Conservation (phyloP, 37 sponge, comb jelly and placozoan species). For the Aplysina aerophoba region DNA sequence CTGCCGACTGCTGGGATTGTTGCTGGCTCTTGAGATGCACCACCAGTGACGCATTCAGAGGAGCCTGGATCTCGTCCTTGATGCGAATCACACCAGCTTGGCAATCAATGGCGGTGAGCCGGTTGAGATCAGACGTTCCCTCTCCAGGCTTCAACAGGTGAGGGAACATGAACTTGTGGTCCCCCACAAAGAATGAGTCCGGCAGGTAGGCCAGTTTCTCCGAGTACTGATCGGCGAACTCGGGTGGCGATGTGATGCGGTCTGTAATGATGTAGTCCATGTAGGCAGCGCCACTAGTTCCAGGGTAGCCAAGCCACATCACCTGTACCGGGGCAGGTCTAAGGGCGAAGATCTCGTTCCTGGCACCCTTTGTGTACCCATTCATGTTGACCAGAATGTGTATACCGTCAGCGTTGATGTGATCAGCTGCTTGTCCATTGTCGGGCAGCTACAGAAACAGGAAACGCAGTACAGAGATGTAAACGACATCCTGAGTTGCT, state of each 20-base stretch:
- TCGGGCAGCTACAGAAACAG: slow-evolving; percentile 64
- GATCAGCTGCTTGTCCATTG: slow-evolving; percentile 94
- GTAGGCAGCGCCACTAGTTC: slow-evolving; percentile 94
- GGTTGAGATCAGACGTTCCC: slow-evolving; percentile 67
- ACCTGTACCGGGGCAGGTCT: slow-evolving; percentile 97
- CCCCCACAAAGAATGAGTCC: slow-evolving; percentile 96
- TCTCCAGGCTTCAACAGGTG: slow-evolving; percentile 84
- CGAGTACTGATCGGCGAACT: slow-evolving; percentile 89
- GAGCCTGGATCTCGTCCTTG: slow-evolving; percentile 65
- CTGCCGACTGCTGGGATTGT: slow-evolving; percentile 13
- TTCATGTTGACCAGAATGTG: slow-evolving; percentile 98
- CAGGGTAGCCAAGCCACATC: slow-evolving; percentile 99
- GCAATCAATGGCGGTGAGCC: slow-evolving; percentile 69
- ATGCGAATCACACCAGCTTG: slow-evolving; percentile 81
- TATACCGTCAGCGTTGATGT: slow-evolving; percentile 91
- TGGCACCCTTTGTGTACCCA: slow-evolving; percentile 99
- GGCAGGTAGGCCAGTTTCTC: slow-evolving; percentile 99
- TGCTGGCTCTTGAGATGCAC: slow-evolving; percentile 16
- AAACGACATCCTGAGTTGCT: no score
- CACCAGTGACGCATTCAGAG: slow-evolving; percentile 50
- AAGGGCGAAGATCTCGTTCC: slow-evolving; percentile 99
- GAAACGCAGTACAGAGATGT: background rate
- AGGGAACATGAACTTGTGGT: slow-evolving; percentile 97
- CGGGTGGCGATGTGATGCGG: slow-evolving; percentile 84
- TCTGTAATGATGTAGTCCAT: slow-evolving; percentile 99